Evolutionary conservation across 2,113 vertebrate species (phyloP).

Genomic region (Apeltes quadracus): DNA sequence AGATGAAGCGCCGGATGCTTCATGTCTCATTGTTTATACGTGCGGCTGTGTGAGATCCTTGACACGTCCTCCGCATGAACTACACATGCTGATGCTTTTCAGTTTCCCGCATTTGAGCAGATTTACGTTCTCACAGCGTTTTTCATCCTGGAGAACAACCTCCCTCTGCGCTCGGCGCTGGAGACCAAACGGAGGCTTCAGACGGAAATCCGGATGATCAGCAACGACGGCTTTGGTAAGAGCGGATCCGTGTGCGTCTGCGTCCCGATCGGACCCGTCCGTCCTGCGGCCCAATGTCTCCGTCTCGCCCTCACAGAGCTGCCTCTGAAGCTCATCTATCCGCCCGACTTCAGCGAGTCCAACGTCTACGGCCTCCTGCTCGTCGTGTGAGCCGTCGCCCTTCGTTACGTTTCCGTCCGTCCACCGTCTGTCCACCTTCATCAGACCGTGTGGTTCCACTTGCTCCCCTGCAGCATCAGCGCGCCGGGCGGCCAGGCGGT

Average conservation of each 20-base stretch:
- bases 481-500: conserved; percentile 62
- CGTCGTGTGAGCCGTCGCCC: conserved; percentile 85
- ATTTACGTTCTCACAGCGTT: conserved; percentile 77
- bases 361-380: conserved; percentile 90
- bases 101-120: background rate
- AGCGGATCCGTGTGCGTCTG: background rate
- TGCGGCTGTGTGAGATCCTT: too few species aligned
- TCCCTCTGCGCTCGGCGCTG: conserved; percentile 80
- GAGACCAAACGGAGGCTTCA: conserved; percentile 82
- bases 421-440: too few species aligned
- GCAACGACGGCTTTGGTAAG: conserved; percentile 89
- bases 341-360: conserved; percentile 91
- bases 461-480: conserved; percentile 35
- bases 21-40: too few species aligned
- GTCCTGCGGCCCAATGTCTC: conserved; percentile 25
- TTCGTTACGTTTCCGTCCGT: conserved; percentile 4
- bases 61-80: background rate
- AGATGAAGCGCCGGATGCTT: conserved; percentile 41
- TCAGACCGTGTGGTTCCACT: too few species aligned
- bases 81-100: background rate
- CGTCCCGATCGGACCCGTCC: background rate
- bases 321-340: conserved; percentile 89
- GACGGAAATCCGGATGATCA: conserved; percentile 83
- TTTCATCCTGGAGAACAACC: conserved; percentile 89
- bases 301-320: conserved; percentile 84